phyloP scores from a whole-genome alignment of 2,797 vertebrate species.

The Macroramphosus scolopax region DNA sequence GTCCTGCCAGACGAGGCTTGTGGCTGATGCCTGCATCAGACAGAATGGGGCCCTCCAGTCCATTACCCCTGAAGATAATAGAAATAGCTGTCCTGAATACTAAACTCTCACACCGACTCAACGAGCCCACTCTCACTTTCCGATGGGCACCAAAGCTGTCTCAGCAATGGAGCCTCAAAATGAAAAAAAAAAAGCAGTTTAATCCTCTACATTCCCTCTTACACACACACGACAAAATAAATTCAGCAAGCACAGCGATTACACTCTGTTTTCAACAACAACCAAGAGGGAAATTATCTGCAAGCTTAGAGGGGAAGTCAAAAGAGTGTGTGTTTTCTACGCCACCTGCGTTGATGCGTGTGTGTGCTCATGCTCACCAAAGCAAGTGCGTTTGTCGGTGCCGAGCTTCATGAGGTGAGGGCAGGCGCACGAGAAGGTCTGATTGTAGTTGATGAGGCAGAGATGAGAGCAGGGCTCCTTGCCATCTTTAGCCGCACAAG shows the following conservation, averaged over 20 bases:
- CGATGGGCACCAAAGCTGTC: slow-evolving; percentile 41
- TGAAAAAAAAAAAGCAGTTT: slow-evolving; percentile 33
- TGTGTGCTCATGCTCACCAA: slow-evolving; percentile 73
- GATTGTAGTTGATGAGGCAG: slow-evolving; percentile 95
- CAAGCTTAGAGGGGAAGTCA: slow-evolving; percentile 13
- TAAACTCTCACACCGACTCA: slow-evolving; percentile 55
- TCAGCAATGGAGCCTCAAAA: slow-evolving; percentile 34
- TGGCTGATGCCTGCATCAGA: slow-evolving; percentile 54
- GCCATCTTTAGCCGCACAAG: slow-evolving; percentile 87
- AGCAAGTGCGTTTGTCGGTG: slow-evolving; percentile 86
- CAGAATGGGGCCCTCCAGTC: slow-evolving; percentile 57
- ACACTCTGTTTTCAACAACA: slow-evolving; percentile 22
- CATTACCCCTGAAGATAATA: slow-evolving; percentile 69
- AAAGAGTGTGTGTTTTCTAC: not conserved
- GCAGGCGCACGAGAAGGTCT: slow-evolving; percentile 89
- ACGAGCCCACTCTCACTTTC: slow-evolving; percentile 33
- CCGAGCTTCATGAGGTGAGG: slow-evolving; percentile 94
- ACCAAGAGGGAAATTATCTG: slow-evolving; percentile 10
- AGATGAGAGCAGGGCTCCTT: slow-evolving; percentile 91
- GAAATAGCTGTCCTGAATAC: slow-evolving; percentile 68
- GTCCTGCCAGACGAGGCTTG: slow-evolving; percentile 32
- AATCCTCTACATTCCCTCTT: slow-evolving; percentile 16
- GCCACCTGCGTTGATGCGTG: not conserved
- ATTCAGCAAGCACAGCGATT: slow-evolving; percentile 27
- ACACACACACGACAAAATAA: slow-evolving; percentile 3